Evolutionary conservation across 2,797 vertebrate genomes (phyloP).

Genomic region (Hydrocynus forskahlii): DNA sequence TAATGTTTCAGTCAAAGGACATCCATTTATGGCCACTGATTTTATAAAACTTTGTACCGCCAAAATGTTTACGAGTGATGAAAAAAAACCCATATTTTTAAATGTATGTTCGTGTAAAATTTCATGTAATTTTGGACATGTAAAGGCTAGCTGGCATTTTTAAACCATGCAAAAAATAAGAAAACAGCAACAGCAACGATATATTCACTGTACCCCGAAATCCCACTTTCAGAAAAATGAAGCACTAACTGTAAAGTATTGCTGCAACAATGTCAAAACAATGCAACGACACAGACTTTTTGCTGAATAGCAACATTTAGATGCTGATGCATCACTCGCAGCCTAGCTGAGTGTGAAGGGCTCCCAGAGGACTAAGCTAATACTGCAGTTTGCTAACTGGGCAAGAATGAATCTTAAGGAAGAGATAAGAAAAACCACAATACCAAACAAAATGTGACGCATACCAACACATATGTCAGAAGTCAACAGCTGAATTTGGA

Average conservation of each 20-base stretch:
- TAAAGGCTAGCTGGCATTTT: background rate
- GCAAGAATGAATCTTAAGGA: constrained; percentile 20
- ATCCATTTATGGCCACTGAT: too few relatives aligned
- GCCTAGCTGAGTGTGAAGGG: constrained; percentile 27
- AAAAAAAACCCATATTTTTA: too few relatives aligned
- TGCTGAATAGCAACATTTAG: constrained; percentile 53
- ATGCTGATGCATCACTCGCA: constrained; percentile 54
- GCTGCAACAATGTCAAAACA: constrained; percentile 53
- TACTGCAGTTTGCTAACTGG: constrained; percentile 24
- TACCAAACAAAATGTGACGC: background rate
- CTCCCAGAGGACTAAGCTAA: constrained; percentile 22
- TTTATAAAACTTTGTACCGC: too few relatives aligned
- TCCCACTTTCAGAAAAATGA: constrained; percentile 13
- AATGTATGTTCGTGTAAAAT: too few relatives aligned
- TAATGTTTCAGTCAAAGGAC: too few relatives aligned
- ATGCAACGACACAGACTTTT: constrained; percentile 42
- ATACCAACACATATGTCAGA: background rate
- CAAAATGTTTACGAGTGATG: too few relatives aligned
- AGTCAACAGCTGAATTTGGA: background rate
- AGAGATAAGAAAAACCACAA: background rate
- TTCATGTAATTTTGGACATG: too few relatives aligned
- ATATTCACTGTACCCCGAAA: background rate
- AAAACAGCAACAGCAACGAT: too few relatives aligned
- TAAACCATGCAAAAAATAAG: background rate
- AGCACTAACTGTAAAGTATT: constrained; percentile 16